A percentile compares a stretch with the other conserved stretches of the same genome.
Evolutionary conservation across 2,113 vertebrate genomes (phyloP).

Genomic region (Bubo bubo): DNA sequence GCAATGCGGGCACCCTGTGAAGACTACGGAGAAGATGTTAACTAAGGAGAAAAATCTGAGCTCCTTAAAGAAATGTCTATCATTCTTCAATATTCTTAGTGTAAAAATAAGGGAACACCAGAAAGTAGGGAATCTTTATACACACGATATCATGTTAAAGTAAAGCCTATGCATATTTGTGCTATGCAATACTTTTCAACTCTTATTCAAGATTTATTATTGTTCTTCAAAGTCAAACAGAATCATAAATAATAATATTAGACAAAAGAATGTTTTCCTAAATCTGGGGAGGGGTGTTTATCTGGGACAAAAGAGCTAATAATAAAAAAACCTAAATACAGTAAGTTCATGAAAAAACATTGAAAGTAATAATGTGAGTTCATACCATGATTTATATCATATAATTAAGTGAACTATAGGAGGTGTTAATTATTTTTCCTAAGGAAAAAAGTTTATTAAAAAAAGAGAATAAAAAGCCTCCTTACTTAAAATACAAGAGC

Average conservation of each 20-base stretch:
- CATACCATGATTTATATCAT: neutral
- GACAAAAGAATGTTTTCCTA: neutral
- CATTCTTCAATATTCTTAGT: neutral
- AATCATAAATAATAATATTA: neutral
- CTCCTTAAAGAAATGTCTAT: neutral
- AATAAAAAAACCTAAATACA: neutral
- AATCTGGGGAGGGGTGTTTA: neutral
- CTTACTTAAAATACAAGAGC: neutral
- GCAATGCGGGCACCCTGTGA: neutral
- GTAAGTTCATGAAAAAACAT: fast-evolving
- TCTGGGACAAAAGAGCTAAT: neutral
- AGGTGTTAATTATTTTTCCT: neutral
- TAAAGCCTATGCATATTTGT: neutral
- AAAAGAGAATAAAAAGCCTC: neutral
- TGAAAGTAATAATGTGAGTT: neutral
- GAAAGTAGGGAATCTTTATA: neutral
- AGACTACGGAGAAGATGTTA: neutral
- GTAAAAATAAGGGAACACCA: neutral
- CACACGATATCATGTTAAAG: fast-evolving
- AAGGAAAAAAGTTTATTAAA: neutral
- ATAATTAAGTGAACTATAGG: neutral
- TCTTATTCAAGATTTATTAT: neutral
- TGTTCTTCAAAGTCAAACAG: neutral
- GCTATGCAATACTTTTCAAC: neutral
- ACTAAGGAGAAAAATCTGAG: neutral